These are phyloP conservation scores for Oriolus oriolus DNA, from an alignment of 2,113 vertebrate genomes.

Conservation along the genomic window DNA sequence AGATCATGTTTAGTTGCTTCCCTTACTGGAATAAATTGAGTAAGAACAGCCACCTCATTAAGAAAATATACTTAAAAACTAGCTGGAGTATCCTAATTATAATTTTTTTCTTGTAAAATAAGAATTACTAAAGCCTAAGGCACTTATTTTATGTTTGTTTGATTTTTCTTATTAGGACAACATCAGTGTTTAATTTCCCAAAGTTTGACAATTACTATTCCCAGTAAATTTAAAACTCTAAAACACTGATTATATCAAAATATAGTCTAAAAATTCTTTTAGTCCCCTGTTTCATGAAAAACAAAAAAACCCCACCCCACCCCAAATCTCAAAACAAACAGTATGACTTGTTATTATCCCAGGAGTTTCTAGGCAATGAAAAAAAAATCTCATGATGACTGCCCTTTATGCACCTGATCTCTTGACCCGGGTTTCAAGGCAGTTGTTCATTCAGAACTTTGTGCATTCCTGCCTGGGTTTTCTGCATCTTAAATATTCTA, in stretches of 20 bases:
- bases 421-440: constrained; percentile 63
- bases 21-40: not conserved
- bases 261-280: not conserved
- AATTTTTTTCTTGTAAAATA: not conserved
- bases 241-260: not conserved
- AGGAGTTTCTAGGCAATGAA: constrained; percentile 38
- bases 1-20: not conserved
- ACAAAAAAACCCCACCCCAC: accelerated
- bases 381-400: constrained; percentile 53
- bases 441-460: constrained; percentile 60
- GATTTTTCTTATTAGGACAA: not conserved
- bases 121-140: not conserved
- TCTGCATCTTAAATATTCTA: constrained; percentile 45
- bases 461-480: constrained; percentile 7
- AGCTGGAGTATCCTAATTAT: not conserved
- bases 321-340: not conserved
- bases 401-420: constrained; percentile 64
- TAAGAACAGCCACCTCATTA: not conserved
- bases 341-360: constrained; percentile 28
- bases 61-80: not conserved
- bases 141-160: not conserved
- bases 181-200: not conserved
- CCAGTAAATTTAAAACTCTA: not conserved
- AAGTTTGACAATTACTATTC: not conserved
- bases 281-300: not conserved